A percentile compares a stretch with the other conserved stretches of the same genome.
Evolutionary conservation across 2,888 invertebrate genomes (phyloP).

Genomic region (Choreutis nemorana): DNA sequence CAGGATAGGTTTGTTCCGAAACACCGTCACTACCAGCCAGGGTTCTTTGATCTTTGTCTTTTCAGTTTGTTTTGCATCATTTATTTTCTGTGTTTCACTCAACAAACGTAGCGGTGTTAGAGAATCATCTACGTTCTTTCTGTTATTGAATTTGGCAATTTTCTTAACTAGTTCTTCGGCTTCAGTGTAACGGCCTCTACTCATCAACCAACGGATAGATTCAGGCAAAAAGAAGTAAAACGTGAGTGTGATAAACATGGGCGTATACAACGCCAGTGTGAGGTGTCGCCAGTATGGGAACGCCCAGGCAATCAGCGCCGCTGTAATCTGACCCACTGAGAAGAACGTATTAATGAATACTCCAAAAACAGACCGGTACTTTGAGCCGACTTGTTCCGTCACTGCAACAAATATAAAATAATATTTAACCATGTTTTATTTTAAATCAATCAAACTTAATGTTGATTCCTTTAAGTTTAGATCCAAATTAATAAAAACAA

Average conservation of each 20-base stretch:
- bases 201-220: slow-evolving; percentile 78
- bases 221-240: slow-evolving; percentile 75
- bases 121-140: slow-evolving; percentile 28
- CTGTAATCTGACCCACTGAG: slow-evolving; percentile 71
- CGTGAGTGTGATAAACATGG: slow-evolving; percentile 69
- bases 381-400: slow-evolving; percentile 77
- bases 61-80: slow-evolving; percentile 14
- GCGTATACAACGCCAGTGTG: slow-evolving; percentile 71
- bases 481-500: too few species aligned
- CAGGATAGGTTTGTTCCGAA: slow-evolving; percentile 44
- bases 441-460: too few species aligned
- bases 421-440: too few species aligned
- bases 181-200: slow-evolving; percentile 71
- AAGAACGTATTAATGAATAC: slow-evolving; percentile 74
- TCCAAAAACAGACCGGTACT: slow-evolving; percentile 72
- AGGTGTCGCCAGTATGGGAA: slow-evolving; percentile 73
- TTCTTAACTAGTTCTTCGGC: slow-evolving; percentile 69
- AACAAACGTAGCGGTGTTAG: slow-evolving; percentile 22
- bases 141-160: slow-evolving; percentile 69
- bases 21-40: slow-evolving; percentile 24
- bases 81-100: slow-evolving; percentile 23
- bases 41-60: slow-evolving; percentile 10
- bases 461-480: too few species aligned
- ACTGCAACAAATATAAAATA: slow-evolving; percentile 39
- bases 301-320: slow-evolving; percentile 73